Base-by-base conservation (phyloP, 2,888 invertebrate genomes). In the Muscina levida region DNA sequence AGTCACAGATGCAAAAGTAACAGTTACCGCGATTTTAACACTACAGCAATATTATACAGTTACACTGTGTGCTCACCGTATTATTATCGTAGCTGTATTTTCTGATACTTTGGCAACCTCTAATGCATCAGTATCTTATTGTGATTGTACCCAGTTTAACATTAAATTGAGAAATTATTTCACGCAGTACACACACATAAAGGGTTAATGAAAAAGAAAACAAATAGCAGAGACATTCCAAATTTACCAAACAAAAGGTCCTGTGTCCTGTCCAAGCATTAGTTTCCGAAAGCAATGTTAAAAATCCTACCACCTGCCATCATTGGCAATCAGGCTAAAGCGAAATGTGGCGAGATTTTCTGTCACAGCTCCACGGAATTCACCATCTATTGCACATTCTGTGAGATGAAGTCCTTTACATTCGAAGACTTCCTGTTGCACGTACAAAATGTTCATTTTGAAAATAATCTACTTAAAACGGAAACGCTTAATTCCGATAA, bases 271-370 rank as follows among this genome's bases (percentile, higher is more conserved):
- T 46, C 44, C 44, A 44, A 44, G 2, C n/a, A 46, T n/a, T 5
- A 17, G 17, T 5, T 46, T 46, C 5, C 17, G 46, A 17, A 22
- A 53, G 24, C n/a, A 46, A 83, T 83, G 83, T 37, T 83, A 19
- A 83, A 77, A 73, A 17, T 77, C 42, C 19, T 80, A 11, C 77
- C 74, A 31, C 66, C 66, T 22, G 65, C 73, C 8, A 78, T 62
- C 42, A 5, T 82, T 5, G 48, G 73, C 17, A 70, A 79, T 57
- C 67, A 74, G 17, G 57, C 88, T 4, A 88, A 87, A 79, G 86
- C 86, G 73, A 88, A 87, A 82, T 88, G 89, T 74, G 88, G 88
- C 8, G 88, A 88, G 76, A 86, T 88, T 31, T 88, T 86, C 83
- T 88, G 86, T 57, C 88, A 88, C 74, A 87, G 84, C 57, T 79